phyloP scores from a whole-genome alignment of 2,888 invertebrate genomes.

The Adineta ricciae region DNA sequence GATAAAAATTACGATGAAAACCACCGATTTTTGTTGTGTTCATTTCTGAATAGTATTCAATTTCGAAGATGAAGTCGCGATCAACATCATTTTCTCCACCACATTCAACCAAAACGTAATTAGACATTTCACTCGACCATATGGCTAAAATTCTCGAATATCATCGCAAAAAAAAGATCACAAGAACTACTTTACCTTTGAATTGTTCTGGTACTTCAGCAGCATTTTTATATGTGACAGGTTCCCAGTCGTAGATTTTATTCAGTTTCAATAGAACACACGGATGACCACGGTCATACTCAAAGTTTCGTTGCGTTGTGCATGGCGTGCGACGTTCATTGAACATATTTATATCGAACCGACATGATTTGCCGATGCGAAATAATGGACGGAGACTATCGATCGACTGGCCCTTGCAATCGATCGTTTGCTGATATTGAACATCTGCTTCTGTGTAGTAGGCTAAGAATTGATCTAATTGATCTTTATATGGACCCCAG shows the following conservation, averaged over 20 bases:
- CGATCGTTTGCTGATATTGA: neutral
- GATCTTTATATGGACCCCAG: conserved; percentile 29
- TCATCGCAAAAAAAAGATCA: no score
- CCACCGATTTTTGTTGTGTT: conserved; percentile 27
- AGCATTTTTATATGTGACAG: conserved; percentile 25
- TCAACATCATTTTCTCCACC: conserved; percentile 33
- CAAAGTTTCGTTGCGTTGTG: conserved; percentile 27
- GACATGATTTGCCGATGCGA: conserved; percentile 60
- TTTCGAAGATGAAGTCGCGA: conserved; percentile 23
- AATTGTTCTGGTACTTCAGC: conserved; percentile 29
- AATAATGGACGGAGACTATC: conserved; percentile 36
- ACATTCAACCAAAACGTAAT: conserved; percentile 30
- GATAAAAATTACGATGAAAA: conserved; percentile 33
- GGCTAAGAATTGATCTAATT: conserved; percentile 43
- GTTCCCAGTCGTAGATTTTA: conserved; percentile 33
- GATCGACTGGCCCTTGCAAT: conserved; percentile 53
- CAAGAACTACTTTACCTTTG: neutral
- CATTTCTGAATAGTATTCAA: conserved; percentile 29
- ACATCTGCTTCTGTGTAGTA: conserved; percentile 39
- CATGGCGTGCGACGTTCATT: conserved; percentile 40
- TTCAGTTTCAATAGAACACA: conserved; percentile 34
- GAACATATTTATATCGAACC: conserved; percentile 59
- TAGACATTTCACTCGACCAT: conserved; percentile 17
- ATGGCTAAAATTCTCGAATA: conserved; percentile 43
- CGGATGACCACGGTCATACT: conserved; percentile 29